Base-by-base conservation (phyloP, 2,113 vertebrate species). In the Ploceus nigricollis region DNA sequence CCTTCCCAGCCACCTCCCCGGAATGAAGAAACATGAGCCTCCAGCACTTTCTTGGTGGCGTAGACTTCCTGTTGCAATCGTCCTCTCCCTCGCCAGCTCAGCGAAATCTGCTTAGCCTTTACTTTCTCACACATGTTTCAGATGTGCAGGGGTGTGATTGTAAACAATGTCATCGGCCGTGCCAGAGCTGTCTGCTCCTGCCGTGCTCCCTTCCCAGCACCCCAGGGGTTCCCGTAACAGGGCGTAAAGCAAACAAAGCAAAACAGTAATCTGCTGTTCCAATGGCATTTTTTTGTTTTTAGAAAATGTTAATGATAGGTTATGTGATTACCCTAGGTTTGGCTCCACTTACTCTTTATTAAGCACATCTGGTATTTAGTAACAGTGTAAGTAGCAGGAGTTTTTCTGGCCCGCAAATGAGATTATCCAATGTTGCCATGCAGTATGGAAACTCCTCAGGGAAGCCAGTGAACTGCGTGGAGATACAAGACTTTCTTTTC, bases 301-400 rank as follows among this genome's bases (percentile, higher is more conserved):
- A 97, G 98, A 98, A 98, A 98, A 98, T 94, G 97, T 97, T 98
- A 98, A 99, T 99, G 98, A 98, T 98, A 98, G 98, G 98, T 98
- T 98, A 97, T 98, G 97, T 98, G 98, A 98, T 98, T 98, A 96
- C 98, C 92, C 97, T 95, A 93, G 98, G 96, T 96, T 98, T 98
- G 98, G 98, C 97, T 98, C 93, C 82, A 94, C 97, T 97, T 90
- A 90, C 95, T 96, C 97, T 97, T 98, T 97, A 98, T 98, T 98
- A 98, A 98, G 98, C 98, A 98, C 98, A 98, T 98, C 98, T 98
- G 98, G 98, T 98, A 98, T 98, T 98, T 98, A 98, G 98, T 98
- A 98, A 98, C 99, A 98, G 98, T 98, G 96, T 98, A 99, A 98
- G 98, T 98, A 98, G 98, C 98, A 98, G 97, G 97, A 98, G 97